Conservation (phyloP, 2,797 vertebrate species). For the Smutsia gigantea region DNA sequence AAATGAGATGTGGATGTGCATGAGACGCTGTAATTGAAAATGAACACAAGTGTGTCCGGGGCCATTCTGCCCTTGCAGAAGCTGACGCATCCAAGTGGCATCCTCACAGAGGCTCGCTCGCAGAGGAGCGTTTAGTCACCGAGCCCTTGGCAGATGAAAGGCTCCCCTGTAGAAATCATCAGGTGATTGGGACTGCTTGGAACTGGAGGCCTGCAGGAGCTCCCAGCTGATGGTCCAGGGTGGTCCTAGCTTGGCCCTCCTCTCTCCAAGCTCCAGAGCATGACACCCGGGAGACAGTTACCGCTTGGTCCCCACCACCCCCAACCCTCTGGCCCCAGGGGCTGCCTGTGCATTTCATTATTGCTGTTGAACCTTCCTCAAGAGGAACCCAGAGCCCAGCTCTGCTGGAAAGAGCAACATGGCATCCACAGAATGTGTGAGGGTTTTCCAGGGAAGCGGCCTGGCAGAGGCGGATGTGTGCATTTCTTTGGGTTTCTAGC, state of each 20-base stretch:
- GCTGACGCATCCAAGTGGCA: background rate
- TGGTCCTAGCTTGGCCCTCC: background rate
- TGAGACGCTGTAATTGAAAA: background rate
- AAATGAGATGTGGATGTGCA: background rate
- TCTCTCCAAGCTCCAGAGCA: background rate
- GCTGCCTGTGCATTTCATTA: background rate
- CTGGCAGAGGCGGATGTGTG: background rate
- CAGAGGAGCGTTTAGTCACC: background rate
- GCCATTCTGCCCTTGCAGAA: background rate
- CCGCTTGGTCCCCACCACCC: background rate
- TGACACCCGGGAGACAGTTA: background rate
- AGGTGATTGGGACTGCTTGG: background rate
- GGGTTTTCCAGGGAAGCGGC: slow-evolving; percentile 21
- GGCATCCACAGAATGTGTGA: background rate
- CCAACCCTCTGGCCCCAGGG: background rate
- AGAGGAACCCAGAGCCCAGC: background rate
- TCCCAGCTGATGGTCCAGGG: background rate
- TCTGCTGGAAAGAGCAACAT: background rate
- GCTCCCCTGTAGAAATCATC: background rate
- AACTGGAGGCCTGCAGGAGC: background rate
- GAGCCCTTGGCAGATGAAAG: background rate
- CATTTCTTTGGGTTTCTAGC: background rate
- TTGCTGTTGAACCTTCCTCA: background rate
- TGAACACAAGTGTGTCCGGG: fast-evolving
- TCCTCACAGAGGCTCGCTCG: background rate